A percentile compares a stretch with the other conserved stretches of the same genome.
phyloP scores from a whole-genome alignment of 2,888 invertebrate species.

The Isoperla grammatica region DNA sequence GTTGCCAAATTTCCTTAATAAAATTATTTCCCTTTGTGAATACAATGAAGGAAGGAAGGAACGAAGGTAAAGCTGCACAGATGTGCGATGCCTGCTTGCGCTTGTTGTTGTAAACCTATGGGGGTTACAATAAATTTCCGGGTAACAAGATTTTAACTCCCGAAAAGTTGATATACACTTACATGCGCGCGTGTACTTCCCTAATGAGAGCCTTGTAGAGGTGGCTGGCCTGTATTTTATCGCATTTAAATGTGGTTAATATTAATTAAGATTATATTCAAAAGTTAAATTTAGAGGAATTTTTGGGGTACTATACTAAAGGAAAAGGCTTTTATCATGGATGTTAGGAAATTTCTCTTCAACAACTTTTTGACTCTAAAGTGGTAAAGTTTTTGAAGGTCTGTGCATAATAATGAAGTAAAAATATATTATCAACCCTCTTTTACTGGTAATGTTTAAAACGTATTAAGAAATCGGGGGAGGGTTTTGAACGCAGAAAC shows the following conservation, averaged over 20 bases:
- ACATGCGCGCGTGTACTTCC: background rate
- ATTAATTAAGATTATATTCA: constrained; percentile 9
- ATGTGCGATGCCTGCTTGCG: background rate
- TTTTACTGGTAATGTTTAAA: constrained; percentile 2
- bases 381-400: constrained; percentile 5
- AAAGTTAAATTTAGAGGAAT: constrained; percentile 6
- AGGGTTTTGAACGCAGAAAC: constrained; percentile 20
- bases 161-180: background rate
- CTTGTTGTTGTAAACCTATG: background rate
- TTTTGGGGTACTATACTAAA: background rate
- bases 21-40: too few species aligned
- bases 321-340: background rate
- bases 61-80: background rate
- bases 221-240: background rate
- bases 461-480: constrained; percentile 8
- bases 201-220: background rate
- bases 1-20: too few species aligned
- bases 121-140: constrained; percentile 6
- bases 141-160: background rate
- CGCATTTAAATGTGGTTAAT: constrained; percentile 8
- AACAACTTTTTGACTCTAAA: constrained; percentile 9
- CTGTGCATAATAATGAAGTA: constrained; percentile 18
- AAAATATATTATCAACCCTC: constrained; percentile 1
- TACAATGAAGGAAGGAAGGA: too few species aligned
- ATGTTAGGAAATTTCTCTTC: background rate